phyloP scores from a whole-genome alignment of 1,140 invertebrate genomes.

The Watersipora subatra region DNA sequence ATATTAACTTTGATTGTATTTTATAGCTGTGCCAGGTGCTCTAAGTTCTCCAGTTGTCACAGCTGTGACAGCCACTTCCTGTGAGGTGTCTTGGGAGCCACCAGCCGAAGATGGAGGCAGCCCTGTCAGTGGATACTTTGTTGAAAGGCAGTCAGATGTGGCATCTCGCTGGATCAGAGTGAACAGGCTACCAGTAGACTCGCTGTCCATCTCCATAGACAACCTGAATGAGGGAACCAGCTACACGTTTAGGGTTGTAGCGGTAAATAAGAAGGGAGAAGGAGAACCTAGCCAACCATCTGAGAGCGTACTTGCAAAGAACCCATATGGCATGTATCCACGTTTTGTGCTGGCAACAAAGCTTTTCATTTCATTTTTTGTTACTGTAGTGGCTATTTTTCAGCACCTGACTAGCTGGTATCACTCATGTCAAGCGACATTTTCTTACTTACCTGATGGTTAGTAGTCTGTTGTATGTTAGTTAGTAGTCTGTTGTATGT shows the following conservation, averaged over 20 bases:
- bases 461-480: no score
- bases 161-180: slow-evolving; percentile 73
- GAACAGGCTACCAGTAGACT: slow-evolving; percentile 62
- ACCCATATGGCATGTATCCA: slow-evolving; percentile 52
- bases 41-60: slow-evolving; percentile 80
- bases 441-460: no score
- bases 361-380: no score
- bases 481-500: no score
- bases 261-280: slow-evolving; percentile 87
- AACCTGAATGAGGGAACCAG: slow-evolving; percentile 67
- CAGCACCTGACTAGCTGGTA: no score
- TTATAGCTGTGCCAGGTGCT: slow-evolving; percentile 68
- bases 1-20: no score
- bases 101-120: slow-evolving; percentile 95
- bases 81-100: slow-evolving; percentile 86
- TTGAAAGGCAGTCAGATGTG: slow-evolving; percentile 43
- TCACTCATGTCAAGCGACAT: no score
- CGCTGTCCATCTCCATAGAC: slow-evolving; percentile 72
- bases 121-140: slow-evolving; percentile 65
- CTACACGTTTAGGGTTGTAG: slow-evolving; percentile 92
- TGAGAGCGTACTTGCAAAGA: slow-evolving; percentile 56
- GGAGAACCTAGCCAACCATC: slow-evolving; percentile 63
- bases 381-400: no score
- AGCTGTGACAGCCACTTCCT: slow-evolving; percentile 83
- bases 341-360: no score